Evolutionary conservation across 2,113 vertebrate species (phyloP), one percentile per base, ranked within the genome.

Genomic region (Megalops atlanticus): DNA sequence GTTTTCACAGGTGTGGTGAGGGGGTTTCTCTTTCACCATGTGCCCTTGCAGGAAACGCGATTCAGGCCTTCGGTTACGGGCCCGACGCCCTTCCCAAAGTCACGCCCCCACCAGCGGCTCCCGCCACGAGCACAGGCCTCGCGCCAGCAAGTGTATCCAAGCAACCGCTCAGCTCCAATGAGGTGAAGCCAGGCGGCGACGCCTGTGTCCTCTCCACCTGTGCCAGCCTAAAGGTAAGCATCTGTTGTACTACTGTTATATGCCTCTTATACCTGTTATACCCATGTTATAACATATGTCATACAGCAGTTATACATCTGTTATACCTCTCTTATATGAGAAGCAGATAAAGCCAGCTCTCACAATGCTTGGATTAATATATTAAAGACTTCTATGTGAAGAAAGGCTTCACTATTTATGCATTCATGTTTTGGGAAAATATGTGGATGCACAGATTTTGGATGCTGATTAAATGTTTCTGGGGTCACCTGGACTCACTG

Each of bases 1-100:
- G 45, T 16, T 49, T 8, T 49, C 16, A 49, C 33, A 12, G 69
- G 24, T 71, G 2, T 71, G 35, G 36, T 1, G 35, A 18, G 31
- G 5, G 5, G 35, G 16, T n/a, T 11, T 6, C 27, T 31, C 31
- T 21, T 39, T 11, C n/a, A 14, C 76, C 27, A 24, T 45, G 31
- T 24, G 39, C 47, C 24, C 27, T 24, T 18, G 0, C 85, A 97
- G 96, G 93, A 83, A 98, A 97, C 0, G 96, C 97, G 79, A 97
- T 98, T 85, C 95, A 96, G 88, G 96, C 96, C 1, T 98, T 98
- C 0, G 97, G 96, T 78, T 97, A 98, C 0, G 96, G 97, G 27
- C 93, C 95, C 0, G 96, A 96, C 0, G 89, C 94, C 15, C 94
- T 84, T 2, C 12, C 92, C 43, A 82, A 93, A 35, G 91, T 89